Evolutionary conservation across 2,113 vertebrate genomes (phyloP), one percentile per base, ranked within the genome.

Genomic region (Cygnus atratus): DNA sequence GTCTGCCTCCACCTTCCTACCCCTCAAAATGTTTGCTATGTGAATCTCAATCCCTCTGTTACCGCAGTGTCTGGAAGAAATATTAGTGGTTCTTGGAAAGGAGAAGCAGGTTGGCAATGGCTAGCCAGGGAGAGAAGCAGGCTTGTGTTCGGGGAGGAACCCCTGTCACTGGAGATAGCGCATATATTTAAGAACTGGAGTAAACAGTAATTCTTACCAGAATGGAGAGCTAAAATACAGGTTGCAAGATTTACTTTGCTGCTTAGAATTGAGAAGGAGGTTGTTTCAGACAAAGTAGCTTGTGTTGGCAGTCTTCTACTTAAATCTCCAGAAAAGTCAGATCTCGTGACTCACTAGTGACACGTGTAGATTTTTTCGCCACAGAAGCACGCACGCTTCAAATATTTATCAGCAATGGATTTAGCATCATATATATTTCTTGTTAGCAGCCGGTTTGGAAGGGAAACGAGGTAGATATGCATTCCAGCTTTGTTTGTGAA

Each of bases 61-160:
- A 68, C 9, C 6, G 46, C 68, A 39, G 14, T 78, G 33, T 89
- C 83, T 97, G 95, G 87, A 92, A 93, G 76, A 93, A 96, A 79
- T 31, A 66, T 44, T 37, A 6, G 54, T 86, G 61, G 63, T 97
- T 97, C 96, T 97, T 71, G 78, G 96, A 97, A 97, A 97, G 80
- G 76, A 97, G 95, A 57, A 97, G 84, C 90, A 88, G 91, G 95
- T 93, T 95, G 87, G 78, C 90, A 91, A 3, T 92, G 88, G 87
- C 83, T 95, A 95, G 61, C 80, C 94, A 74, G 61, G 52, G 70
- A n/a, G 94, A 75, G 75, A 91, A 84, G 58, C 39, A 57, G 55
- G 80, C 93, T 98, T 97, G 67, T 35, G 52, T 97, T 96, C 91
- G 94, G 95, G 67, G 97, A 97, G 98, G 97, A 95, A 92, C 90